Evolutionary conservation across 2,113 vertebrate genomes (phyloP).

Genomic region (Melospiza melodia): DNA sequence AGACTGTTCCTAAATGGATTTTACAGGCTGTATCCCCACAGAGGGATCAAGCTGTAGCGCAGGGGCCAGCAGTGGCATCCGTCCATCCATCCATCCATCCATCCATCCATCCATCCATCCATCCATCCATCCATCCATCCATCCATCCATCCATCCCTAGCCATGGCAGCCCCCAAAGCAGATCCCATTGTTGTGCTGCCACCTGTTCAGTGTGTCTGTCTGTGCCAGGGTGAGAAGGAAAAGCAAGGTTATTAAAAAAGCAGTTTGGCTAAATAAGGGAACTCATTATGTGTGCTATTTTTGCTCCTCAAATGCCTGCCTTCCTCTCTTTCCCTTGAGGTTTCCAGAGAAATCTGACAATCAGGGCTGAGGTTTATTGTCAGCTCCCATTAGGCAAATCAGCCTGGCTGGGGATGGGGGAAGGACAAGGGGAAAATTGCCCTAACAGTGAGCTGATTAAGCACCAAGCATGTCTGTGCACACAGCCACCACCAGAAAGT

Average conservation of each 20-base stretch:
- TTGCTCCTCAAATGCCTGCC: slow-evolving; percentile 68
- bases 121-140: neutral
- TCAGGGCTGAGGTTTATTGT: slow-evolving; percentile 71
- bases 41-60: neutral
- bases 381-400: slow-evolving; percentile 79
- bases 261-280: slow-evolving; percentile 70
- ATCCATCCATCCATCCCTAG: neutral
- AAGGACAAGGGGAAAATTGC: slow-evolving; percentile 27
- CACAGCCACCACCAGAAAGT: neutral
- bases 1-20: neutral
- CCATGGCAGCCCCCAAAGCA: neutral
- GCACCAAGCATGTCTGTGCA: neutral
- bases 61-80: neutral
- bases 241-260: slow-evolving; percentile 51
- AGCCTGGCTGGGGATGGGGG: neutral
- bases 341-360: slow-evolving; percentile 74
- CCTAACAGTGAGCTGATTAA: slow-evolving; percentile 67
- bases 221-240: neutral
- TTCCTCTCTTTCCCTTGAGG: slow-evolving; percentile 59
- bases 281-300: slow-evolving; percentile 75
- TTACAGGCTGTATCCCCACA: neutral
- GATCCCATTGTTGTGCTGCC: neutral
- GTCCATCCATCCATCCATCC: neutral
- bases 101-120: neutral
- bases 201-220: neutral